Evolutionary conservation across 2,797 vertebrate genomes (phyloP).

Genomic region (Mormyrus proboscirostris): DNA sequence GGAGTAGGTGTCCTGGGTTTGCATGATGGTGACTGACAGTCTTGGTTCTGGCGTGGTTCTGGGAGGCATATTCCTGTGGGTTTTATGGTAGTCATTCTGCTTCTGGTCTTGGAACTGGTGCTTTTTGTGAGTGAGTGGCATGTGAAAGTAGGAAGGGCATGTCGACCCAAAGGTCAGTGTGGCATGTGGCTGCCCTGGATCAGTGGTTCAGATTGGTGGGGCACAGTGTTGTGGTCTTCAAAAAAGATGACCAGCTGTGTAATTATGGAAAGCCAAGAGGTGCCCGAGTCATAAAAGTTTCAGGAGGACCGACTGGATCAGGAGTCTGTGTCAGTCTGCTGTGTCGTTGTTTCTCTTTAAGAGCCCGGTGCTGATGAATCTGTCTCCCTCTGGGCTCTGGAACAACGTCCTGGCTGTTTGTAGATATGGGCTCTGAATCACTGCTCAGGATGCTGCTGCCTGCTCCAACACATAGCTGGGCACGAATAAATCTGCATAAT

Average conservation of each 20-base stretch:
- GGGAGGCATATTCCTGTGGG: neutral
- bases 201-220: neutral
- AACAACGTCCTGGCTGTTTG: neutral
- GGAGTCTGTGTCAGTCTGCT: neutral
- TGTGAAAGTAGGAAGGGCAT: neutral
- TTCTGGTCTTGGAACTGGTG: neutral
- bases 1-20: neutral
- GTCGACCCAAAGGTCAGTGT: neutral
- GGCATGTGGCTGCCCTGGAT: neutral
- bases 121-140: neutral
- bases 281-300: neutral
- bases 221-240: neutral
- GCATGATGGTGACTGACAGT: neutral
- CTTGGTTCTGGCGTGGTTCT: neutral
- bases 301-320: neutral
- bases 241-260: neutral
- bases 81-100: neutral
- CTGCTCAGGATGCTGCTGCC: neutral
- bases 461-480: neutral
- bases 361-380: neutral
- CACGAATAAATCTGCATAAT: conserved; percentile 15
- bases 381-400: neutral
- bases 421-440: neutral
- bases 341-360: neutral
- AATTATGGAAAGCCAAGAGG: neutral